Evolutionary conservation across 2,113 vertebrate species (phyloP).

Genomic region (Vidua macroura): DNA sequence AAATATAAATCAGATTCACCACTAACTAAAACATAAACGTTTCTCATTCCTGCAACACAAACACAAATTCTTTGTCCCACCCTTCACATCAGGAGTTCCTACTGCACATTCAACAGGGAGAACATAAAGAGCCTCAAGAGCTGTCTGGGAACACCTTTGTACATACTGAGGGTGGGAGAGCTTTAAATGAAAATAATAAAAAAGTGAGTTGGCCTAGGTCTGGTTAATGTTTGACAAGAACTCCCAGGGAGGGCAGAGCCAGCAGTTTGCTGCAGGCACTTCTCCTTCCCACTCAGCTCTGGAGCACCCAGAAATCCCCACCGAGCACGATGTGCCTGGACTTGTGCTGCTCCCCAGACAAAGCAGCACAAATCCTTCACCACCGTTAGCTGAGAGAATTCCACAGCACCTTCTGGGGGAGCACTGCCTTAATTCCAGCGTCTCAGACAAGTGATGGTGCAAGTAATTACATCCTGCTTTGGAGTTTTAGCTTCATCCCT

Average conservation of each 20-base stretch:
- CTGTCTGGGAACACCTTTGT: neutral
- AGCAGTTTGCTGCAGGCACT: neutral
- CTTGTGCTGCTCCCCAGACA: neutral
- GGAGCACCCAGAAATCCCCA: neutral
- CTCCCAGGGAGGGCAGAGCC: neutral
- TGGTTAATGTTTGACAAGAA: conserved; percentile 22
- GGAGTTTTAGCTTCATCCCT: neutral
- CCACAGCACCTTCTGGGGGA: neutral
- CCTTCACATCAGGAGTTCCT: neutral
- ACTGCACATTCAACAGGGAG: neutral
- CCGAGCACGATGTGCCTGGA: neutral
- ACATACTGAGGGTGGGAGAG: rapidly evolving
- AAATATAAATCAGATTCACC: neutral
- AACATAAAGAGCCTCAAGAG: neutral
- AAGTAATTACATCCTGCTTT: neutral
- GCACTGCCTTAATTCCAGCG: neutral
- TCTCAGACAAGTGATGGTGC: neutral
- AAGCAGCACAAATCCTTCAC: neutral
- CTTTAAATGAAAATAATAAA: neutral
- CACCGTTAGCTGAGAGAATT: neutral
- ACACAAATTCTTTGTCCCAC: neutral
- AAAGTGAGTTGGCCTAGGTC: neutral
- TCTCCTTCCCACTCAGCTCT: neutral
- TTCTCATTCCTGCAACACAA: neutral
- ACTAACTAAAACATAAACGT: neutral